Conservation (phyloP, 2,888 invertebrate genomes). For the Thereva unica region DNA sequence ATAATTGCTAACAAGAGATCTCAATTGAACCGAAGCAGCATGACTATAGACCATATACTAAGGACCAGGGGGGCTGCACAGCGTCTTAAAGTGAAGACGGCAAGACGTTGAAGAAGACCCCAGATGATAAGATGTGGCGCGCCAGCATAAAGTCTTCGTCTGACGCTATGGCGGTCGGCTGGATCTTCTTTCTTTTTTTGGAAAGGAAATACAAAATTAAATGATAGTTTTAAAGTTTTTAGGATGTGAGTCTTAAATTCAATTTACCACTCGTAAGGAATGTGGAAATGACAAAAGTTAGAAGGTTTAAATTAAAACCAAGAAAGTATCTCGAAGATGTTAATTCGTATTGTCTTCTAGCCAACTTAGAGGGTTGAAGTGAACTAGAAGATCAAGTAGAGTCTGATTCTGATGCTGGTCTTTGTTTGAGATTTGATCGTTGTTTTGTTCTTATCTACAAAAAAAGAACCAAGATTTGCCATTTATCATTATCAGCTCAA, state of each 20-base stretch:
- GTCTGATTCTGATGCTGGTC: too few relatives aligned
- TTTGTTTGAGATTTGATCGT: too few relatives aligned
- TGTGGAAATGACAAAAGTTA: too few relatives aligned
- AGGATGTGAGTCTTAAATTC: constrained; percentile 19
- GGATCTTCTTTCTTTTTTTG: background rate
- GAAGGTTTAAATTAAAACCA: too few relatives aligned
- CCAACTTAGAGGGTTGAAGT: too few relatives aligned
- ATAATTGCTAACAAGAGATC: constrained; percentile 19
- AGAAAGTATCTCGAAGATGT: too few relatives aligned
- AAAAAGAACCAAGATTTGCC: too few relatives aligned
- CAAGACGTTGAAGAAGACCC: constrained; percentile 1
- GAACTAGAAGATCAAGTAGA: too few relatives aligned
- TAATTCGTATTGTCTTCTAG: too few relatives aligned
- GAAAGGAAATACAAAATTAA: constrained; percentile 23
- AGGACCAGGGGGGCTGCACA: background rate
- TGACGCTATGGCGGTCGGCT: constrained; percentile 12
- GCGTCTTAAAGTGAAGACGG: constrained; percentile 11
- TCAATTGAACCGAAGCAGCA: constrained; percentile 11
- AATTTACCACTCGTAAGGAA: background rate
- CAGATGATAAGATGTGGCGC: constrained; percentile 26
- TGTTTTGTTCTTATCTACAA: too few relatives aligned
- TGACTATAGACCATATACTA: too few relatives aligned
- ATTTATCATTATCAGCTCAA: too few relatives aligned
- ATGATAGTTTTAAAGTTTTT: constrained; percentile 20
- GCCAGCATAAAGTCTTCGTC: constrained; percentile 24